Percentiles rank a stretch among this genome's conserved stretches.
Conservation (phyloP, 2,113 vertebrate species). For the Cnemophilus loriae region DNA sequence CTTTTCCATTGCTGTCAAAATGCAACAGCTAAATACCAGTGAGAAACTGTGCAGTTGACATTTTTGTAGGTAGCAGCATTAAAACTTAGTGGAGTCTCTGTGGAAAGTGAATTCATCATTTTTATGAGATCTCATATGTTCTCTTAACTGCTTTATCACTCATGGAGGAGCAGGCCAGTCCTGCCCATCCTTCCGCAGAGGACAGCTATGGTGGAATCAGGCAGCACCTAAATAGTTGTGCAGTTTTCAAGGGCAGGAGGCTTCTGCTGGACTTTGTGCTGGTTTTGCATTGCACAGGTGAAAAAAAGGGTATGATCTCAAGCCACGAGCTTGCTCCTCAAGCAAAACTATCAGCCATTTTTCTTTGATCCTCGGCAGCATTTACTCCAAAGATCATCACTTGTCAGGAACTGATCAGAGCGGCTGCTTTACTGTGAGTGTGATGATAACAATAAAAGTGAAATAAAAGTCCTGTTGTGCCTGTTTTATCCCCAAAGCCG, state of each 20-base stretch:
- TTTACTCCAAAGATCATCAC: not conserved
- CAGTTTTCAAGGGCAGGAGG: not conserved
- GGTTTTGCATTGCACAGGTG: not conserved
- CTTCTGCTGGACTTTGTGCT: not conserved
- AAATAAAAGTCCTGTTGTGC: not conserved
- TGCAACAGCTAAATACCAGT: not conserved
- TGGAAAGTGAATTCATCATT: not conserved
- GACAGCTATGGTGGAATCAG: not conserved
- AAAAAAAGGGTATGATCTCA: not conserved
- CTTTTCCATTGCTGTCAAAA: constrained; percentile 27
- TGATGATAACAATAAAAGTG: not conserved
- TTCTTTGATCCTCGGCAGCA: not conserved
- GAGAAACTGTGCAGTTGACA: not conserved
- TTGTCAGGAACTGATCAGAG: not conserved
- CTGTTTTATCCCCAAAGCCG: not conserved
- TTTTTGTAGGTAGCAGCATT: not conserved
- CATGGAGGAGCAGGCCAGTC: not conserved
- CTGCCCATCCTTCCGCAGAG: not conserved
- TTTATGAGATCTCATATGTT: not conserved
- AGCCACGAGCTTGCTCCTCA: not conserved
- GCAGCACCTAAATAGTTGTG: not conserved
- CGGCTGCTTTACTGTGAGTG: not conserved
- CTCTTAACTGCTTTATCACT: not conserved
- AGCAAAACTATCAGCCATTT: not conserved
- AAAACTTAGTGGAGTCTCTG: not conserved